Evolutionary conservation across 2,113 vertebrate genomes (phyloP), one percentile per base, ranked within the genome.

Genomic region (Campylorhamphus procurvoides): DNA sequence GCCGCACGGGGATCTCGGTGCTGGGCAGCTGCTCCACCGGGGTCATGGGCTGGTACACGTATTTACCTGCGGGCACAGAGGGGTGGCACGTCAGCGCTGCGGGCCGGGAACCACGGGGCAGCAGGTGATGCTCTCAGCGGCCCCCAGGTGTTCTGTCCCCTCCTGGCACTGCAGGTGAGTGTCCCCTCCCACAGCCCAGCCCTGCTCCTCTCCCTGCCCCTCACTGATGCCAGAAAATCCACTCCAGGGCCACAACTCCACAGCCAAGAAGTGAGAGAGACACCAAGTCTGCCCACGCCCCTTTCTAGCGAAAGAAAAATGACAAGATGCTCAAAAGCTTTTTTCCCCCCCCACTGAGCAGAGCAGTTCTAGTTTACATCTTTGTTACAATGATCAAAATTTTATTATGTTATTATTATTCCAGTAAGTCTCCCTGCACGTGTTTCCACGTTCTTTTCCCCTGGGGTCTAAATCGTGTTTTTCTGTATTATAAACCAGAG

Each of bases 21-120:
- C 99, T 99, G 35, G 99, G 99, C 44, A 99, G 98, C 96, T 98
- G 99, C 90, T 99, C 99, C 86, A 99, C 99, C 0, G 99, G 99
- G 58, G 99, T 99, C 99, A 99, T 99, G 86, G 99, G 99, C 96
- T 99, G 99, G 93, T 99, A 99, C 35, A 99, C 99, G 0, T 99
- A 99, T 96, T 99, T 99, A 97, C 99, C 99, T 99, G 96, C 1
- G 86, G 88, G 39, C 80, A 88, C 73, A 94, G 47, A 94, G 44
- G 81, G 76, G 75, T 31, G 11, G 79, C 7, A 1, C 9, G 8
- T 44, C 71, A 19, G 39, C 40, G 40, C 40, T 42, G 14, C 14
- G 14, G 14, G 15, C 40, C 40, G 40, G 3, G 7, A 58, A 27
- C 1, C 25, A 18, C 44, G 35, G 17, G 60, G 13, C 66, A 50